phyloP scores from a whole-genome alignment of 2,888 invertebrate genomes.

The Drosophila suboccidentalis region DNA sequence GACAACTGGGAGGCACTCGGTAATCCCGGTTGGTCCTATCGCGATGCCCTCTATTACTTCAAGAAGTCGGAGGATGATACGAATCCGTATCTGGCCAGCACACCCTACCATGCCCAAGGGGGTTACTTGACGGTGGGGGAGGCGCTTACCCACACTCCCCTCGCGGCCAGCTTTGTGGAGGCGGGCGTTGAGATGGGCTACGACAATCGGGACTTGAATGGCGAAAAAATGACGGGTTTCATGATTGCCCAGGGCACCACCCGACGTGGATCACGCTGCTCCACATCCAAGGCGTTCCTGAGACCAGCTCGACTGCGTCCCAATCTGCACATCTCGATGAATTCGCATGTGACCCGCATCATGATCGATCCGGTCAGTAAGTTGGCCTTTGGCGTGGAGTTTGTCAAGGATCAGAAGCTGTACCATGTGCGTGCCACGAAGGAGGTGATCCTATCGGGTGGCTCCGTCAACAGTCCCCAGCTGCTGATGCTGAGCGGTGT shows the following conservation, averaged over 20 bases:
- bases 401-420: conserved; percentile 90
- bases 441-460: conserved; percentile 96
- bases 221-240: conserved; percentile 94
- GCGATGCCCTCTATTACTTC: conserved; percentile 93
- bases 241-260: conserved; percentile 95
- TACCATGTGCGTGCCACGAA: conserved; percentile 91
- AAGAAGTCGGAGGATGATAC: conserved; percentile 96
- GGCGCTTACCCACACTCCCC: conserved; percentile 94
- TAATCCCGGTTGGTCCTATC: conserved; percentile 95
- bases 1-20: conserved; percentile 95
- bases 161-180: conserved; percentile 93
- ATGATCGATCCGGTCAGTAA: conserved; percentile 91
- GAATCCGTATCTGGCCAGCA: conserved; percentile 92
- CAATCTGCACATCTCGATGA: conserved; percentile 94
- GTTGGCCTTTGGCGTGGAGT: conserved; percentile 93
- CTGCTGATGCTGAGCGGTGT: conserved; percentile 97
- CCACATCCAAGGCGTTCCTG: conserved; percentile 95
- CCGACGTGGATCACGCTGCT: conserved; percentile 93
- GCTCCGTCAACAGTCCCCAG: conserved; percentile 97
- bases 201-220: conserved; percentile 94
- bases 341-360: conserved; percentile 92
- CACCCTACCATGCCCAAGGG: conserved; percentile 92
- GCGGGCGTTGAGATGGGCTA: conserved; percentile 94
- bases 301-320: conserved; percentile 91
- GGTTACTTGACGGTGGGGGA: conserved; percentile 94